A percentile compares a stretch with the other conserved stretches of the same genome.
Conservation (phyloP, 2,888 invertebrate genomes). For the Diogma glabrata region DNA sequence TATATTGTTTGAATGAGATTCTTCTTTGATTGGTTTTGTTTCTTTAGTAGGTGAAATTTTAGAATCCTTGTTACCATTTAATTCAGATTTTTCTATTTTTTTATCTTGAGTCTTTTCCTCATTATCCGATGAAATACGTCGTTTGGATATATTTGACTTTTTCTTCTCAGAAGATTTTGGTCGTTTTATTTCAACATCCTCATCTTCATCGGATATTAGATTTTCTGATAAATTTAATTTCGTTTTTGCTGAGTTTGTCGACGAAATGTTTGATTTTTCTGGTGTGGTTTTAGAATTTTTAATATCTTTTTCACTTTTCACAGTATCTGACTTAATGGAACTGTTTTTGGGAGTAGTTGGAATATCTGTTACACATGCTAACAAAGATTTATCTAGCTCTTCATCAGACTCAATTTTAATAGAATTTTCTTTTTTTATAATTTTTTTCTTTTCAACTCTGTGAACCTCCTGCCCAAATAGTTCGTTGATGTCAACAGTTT, state of each 20-base stretch:
- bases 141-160: too few relatives aligned
- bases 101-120: too few relatives aligned
- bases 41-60: too few relatives aligned
- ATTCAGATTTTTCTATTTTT: too few relatives aligned
- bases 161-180: too few relatives aligned
- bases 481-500: constrained; percentile 38
- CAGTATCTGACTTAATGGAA: too few relatives aligned
- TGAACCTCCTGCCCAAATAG: too few relatives aligned
- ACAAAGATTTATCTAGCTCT: background rate
- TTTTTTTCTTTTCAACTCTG: constrained; percentile 3
- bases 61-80: background rate
- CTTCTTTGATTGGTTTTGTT: background rate
- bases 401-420: background rate
- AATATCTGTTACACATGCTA: background rate
- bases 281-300: background rate
- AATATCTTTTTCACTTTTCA: background rate
- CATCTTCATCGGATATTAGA: too few relatives aligned
- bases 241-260: background rate
- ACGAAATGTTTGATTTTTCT: background rate
- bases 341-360: background rate
- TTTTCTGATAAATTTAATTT: constrained; percentile 19
- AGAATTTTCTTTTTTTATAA: background rate
- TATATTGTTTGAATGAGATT: too few relatives aligned
- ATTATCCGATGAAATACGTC: too few relatives aligned
- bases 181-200: too few relatives aligned